Conservation (phyloP, 2,113 vertebrate species). For the Corythaixoides concolor region DNA sequence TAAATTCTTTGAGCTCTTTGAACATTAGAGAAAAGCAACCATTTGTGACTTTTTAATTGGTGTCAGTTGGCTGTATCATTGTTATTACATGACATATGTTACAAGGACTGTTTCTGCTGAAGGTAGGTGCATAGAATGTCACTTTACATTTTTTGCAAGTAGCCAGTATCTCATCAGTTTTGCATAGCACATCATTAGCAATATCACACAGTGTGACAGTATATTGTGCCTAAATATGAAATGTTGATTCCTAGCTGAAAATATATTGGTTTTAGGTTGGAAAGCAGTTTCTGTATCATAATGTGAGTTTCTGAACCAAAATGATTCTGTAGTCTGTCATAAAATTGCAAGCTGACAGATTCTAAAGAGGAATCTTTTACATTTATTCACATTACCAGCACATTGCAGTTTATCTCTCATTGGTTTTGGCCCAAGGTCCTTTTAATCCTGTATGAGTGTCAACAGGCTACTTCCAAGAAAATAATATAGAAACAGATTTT, state of each 20-base stretch:
- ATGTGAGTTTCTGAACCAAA: background rate
- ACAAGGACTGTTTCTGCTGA: slow-evolving; percentile 10
- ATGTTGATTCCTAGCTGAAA: slow-evolving; percentile 11
- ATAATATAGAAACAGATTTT: background rate
- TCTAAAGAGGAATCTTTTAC: background rate
- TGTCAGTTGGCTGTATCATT: slow-evolving; percentile 60
- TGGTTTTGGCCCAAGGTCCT: background rate
- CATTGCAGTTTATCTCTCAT: background rate
- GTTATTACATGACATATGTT: slow-evolving; percentile 61
- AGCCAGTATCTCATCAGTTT: slow-evolving; percentile 51
- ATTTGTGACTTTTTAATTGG: slow-evolving; percentile 72
- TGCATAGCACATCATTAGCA: slow-evolving; percentile 52
- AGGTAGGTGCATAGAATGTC: slow-evolving; percentile 22
- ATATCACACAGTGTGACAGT: slow-evolving; percentile 39
- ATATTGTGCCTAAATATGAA: slow-evolving; percentile 19
- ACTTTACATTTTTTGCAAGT: slow-evolving; percentile 44
- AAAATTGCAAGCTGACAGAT: slow-evolving; percentile 27
- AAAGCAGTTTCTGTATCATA: slow-evolving; percentile 4
- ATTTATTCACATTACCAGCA: slow-evolving; percentile 2
- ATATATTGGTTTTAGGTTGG: background rate
- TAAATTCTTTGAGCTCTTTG: slow-evolving; percentile 41
- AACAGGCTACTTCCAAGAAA: background rate
- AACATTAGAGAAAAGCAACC: slow-evolving; percentile 58
- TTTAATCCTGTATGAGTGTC: background rate
- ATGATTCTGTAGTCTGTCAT: background rate